These are phyloP conservation scores for Osmerus mordax DNA, from an alignment of 2,113 vertebrate genomes.

Conservation along the genomic window DNA sequence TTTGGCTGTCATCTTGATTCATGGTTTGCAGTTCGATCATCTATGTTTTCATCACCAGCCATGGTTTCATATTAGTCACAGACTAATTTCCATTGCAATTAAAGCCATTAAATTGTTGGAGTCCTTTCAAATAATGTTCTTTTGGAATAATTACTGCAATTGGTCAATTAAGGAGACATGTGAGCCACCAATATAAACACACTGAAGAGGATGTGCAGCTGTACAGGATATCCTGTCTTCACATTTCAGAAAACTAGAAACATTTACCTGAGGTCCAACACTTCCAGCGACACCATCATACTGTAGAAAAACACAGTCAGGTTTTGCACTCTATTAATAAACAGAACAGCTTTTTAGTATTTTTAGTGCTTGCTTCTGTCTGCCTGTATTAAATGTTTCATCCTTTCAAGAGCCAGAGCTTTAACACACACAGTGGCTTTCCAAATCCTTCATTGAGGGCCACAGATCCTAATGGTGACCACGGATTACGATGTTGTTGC, in stretches of 20 bases:
- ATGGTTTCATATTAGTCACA: background rate
- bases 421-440: no score
- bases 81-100: background rate
- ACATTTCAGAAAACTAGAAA: background rate
- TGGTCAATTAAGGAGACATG: background rate
- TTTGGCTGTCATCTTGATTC: no score
- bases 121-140: background rate
- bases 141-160: background rate
- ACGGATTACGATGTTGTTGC: background rate
- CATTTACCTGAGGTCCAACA: conserved; percentile 57
- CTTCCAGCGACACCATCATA: conserved; percentile 29
- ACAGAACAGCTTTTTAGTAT: background rate
- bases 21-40: no score
- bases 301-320: conserved; percentile 36
- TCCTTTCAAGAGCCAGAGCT: no score
- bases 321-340: background rate
- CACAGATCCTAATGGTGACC: background rate
- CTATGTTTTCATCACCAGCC: no score
- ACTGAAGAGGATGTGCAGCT: no score
- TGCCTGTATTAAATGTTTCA: no score
- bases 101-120: background rate
- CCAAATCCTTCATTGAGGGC: no score
- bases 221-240: no score
- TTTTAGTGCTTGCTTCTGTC: no score
- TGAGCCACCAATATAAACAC: background rate